These are phyloP conservation scores for Malurus alboscapulatus DNA, from an alignment of 2,113 vertebrate genomes.

Conservation along the genomic window DNA sequence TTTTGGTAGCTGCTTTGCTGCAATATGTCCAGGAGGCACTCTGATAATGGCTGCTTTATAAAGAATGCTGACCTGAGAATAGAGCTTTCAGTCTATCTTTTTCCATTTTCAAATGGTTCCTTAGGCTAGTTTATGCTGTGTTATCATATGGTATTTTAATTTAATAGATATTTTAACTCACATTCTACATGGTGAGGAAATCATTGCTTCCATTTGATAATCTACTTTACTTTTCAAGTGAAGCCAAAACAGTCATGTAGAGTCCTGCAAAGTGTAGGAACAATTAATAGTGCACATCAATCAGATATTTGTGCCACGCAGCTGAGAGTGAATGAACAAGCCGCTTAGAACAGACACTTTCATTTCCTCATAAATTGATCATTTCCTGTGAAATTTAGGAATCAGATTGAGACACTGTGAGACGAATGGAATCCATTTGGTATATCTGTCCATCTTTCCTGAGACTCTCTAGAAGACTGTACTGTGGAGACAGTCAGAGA, in stretches of 20 bases:
- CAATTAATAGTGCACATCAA: not conserved
- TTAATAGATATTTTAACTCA: not conserved
- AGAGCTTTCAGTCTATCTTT: not conserved
- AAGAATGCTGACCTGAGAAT: not conserved
- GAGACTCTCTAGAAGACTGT: not conserved
- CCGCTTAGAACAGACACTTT: not conserved
- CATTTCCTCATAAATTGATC: not conserved
- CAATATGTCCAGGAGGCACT: not conserved
- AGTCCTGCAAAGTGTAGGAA: not conserved
- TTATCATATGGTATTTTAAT: not conserved
- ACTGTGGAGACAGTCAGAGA: not conserved
- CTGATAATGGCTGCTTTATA: not conserved
- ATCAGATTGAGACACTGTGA: not conserved
- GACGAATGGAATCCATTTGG: not conserved
- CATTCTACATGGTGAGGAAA: not conserved
- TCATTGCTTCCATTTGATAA: not conserved
- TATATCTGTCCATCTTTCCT: not conserved
- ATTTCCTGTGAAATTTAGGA: not conserved
- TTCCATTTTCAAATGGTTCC: not conserved
- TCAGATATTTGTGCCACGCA: not conserved
- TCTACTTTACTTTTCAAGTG: not conserved
- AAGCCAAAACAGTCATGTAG: not conserved
- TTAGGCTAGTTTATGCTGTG: not conserved
- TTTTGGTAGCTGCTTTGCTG: not conserved
- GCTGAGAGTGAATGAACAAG: not conserved